Evolutionary conservation across 2,888 invertebrate species (phyloP).

Genomic region (Agrochola lota): DNA sequence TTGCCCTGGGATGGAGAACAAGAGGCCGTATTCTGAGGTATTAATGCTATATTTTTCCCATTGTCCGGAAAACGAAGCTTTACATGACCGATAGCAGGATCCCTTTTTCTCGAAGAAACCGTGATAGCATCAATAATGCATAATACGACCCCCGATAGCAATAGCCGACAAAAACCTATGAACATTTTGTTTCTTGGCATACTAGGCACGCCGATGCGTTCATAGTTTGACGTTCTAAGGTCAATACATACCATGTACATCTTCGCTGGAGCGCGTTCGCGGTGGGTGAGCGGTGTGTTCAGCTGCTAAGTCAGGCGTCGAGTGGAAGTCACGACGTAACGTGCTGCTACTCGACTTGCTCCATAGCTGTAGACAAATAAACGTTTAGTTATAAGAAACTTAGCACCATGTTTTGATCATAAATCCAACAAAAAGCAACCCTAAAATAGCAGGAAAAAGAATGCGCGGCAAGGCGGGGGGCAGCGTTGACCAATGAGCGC

Average conservation of each 20-base stretch:
- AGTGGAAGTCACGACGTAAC: slow-evolving; percentile 95
- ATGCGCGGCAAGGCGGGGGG: too few relatives aligned
- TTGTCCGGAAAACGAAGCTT: not conserved
- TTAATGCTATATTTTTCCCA: not conserved
- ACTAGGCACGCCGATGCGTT: not conserved
- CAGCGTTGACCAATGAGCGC: too few relatives aligned
- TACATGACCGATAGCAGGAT: not conserved
- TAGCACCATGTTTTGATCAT: not conserved
- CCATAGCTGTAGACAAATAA: slow-evolving; percentile 80
- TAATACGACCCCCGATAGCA: not conserved
- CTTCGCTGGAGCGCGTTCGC: slow-evolving; percentile 85
- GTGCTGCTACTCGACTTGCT: slow-evolving; percentile 84
- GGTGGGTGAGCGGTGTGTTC: slow-evolving; percentile 80
- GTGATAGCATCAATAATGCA: not conserved
- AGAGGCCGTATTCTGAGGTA: not conserved
- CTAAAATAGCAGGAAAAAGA: not conserved
- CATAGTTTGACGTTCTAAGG: not conserved
- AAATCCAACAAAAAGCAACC: not conserved
- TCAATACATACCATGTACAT: slow-evolving; percentile 80
- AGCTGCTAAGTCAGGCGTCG: slow-evolving; percentile 95
- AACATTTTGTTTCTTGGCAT: not conserved
- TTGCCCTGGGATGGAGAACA: not conserved
- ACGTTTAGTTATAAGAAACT: not conserved
- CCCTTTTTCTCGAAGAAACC: not conserved
- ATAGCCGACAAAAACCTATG: not conserved